Conservation (phyloP, 2,888 invertebrate genomes). For the Anaspis maculata region DNA sequence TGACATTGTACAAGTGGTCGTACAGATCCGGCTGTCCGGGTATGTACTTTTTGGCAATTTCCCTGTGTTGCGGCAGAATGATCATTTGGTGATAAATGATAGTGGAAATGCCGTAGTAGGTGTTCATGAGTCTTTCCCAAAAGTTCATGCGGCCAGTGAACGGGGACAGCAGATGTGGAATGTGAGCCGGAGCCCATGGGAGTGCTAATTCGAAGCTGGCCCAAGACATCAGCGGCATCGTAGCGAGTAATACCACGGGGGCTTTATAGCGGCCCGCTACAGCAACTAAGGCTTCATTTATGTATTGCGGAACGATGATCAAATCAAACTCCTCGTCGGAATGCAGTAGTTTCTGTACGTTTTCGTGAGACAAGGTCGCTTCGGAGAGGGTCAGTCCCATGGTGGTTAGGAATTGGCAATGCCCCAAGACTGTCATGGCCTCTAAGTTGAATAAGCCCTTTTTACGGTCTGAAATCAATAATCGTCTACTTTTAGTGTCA, state of each 20-base stretch:
- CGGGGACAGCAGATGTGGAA: slow-evolving; percentile 37
- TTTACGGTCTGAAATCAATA: slow-evolving; percentile 5
- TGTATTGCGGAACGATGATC: slow-evolving; percentile 40
- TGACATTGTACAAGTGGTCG: slow-evolving; percentile 21
- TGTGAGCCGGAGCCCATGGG: slow-evolving; percentile 39
- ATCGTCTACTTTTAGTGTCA: too few species aligned
- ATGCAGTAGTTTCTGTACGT: slow-evolving; percentile 20
- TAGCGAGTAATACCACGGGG: slow-evolving; percentile 36
- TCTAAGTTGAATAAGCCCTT: slow-evolving; percentile 1
- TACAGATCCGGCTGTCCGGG: slow-evolving; percentile 7
- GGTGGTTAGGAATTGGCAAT: not conserved
- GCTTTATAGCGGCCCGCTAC: slow-evolving; percentile 35
- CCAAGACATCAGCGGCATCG: slow-evolving; percentile 38
- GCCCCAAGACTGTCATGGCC: not conserved
- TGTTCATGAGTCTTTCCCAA: slow-evolving; percentile 45
- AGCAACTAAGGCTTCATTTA: slow-evolving; percentile 43
- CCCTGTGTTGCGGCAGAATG: slow-evolving; percentile 16
- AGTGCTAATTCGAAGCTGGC: slow-evolving; percentile 43
- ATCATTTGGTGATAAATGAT: slow-evolving; percentile 20
- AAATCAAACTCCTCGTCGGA: slow-evolving; percentile 31
- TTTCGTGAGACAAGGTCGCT: slow-evolving; percentile 17
- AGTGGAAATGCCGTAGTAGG: slow-evolving; percentile 18
- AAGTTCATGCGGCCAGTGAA: slow-evolving; percentile 44
- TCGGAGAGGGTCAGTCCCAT: slow-evolving; percentile 2
- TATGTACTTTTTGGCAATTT: slow-evolving; percentile 4